Conservation (phyloP, 2,113 vertebrate species). For the Pleuronectes platessa region DNA sequence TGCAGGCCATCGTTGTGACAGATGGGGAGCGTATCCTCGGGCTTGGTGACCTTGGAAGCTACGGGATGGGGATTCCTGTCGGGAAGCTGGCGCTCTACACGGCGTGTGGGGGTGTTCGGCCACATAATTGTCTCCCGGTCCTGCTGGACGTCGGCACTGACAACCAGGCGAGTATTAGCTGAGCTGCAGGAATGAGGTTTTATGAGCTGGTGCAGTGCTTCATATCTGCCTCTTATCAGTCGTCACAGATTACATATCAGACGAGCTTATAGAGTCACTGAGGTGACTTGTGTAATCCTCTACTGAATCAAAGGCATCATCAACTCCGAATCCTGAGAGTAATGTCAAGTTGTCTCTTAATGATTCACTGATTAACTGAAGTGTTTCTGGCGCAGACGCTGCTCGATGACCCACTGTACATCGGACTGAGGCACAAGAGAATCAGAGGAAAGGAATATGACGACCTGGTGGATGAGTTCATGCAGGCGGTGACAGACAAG, state of each 20-base stretch:
- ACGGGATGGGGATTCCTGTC: conserved; percentile 97
- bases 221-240: conserved; percentile 16
- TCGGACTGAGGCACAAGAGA: conserved; percentile 94
- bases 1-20: conserved; percentile 95
- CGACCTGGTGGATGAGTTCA: conserved; percentile 95
- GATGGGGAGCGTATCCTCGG: conserved; percentile 97
- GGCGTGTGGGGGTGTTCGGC: conserved; percentile 92
- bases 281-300: conserved; percentile 3
- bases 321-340: background rate
- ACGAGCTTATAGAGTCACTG: background rate
- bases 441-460: conserved; percentile 94
- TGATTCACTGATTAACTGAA: background rate
- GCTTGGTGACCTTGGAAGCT: conserved; percentile 93
- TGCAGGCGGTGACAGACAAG: conserved; percentile 96
- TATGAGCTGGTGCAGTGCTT: background rate
- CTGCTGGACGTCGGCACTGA: conserved; percentile 98
- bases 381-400: conserved; percentile 84
- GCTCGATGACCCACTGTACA: conserved; percentile 94
- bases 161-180: conserved; percentile 86
- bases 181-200: conserved; percentile 2
- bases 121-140: conserved; percentile 94
- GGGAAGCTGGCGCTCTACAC: conserved; percentile 98
- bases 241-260: background rate
- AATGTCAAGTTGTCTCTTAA: too few relatives aligned
- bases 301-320: background rate